Base-by-base conservation (phyloP, 92 coral and sea anemone species). In the Phenganax marumi region DNA sequence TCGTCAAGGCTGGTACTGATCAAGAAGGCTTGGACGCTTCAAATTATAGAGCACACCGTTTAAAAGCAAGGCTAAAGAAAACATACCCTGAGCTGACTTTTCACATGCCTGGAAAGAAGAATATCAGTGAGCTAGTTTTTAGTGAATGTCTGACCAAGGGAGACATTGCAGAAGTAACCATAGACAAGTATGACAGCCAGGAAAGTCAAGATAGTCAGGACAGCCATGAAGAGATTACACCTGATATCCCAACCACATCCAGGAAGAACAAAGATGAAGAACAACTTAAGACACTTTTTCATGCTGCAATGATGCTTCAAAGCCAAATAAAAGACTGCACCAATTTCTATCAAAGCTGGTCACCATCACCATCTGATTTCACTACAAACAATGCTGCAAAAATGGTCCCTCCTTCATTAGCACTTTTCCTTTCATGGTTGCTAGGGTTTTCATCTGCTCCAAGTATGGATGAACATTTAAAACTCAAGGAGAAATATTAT, bases 361-460 rank as follows among this genome's bases (percentile, higher is more conserved):
- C 77, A 9, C 77, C 77, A 46, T 43, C 12, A 10, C 77, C 77
- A 9, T 72, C 77, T 19, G 77, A 72, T 0, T 21, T 72, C 10
- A 48, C 21, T 50, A 72, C 17, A 33, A 22, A 70, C 1, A 70
- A 52, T 70, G 55, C 76, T 33, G 24, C 39, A 70, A n/a, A 6
- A 70, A 70, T 70, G 52, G 18, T 70, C 39, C 76, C 76, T 33
- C 55, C 76, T 70, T 24, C 9, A 10, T 48, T 70, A 22, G 76
- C 76, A 19, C 19, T 52, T 33, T 72, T 72, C 50, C 55, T 72
- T 26, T 72, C 77, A 49, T 72, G 77, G 77, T 25, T 72, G 57
- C 77, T 72, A 46, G 77, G 77, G 8, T 72, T 48, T 72, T 46
- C 77, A 5, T 46, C 77, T 46, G 77, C 47, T 72, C 55, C 50